Evolutionary conservation across 2,797 vertebrate genomes (phyloP).

Genomic region (Enteromius trimaculatus): DNA sequence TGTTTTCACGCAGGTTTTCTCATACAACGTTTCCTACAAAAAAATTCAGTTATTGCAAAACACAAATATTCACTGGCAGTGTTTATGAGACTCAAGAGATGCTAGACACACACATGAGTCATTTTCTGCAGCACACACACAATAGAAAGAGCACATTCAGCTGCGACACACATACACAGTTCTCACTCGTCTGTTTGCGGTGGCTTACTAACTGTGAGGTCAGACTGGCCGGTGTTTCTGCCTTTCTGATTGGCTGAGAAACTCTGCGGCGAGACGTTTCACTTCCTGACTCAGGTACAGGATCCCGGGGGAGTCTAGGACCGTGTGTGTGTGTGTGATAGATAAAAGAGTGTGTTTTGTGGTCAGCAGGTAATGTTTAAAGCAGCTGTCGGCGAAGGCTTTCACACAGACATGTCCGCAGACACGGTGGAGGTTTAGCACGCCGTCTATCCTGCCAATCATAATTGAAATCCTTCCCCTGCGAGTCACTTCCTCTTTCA

Average conservation of each 20-base stretch:
- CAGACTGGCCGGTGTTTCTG: slow-evolving; percentile 40
- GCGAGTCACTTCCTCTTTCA: slow-evolving; percentile 36
- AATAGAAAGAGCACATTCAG: slow-evolving; percentile 28
- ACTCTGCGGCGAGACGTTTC: slow-evolving; percentile 51
- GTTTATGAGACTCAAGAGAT: slow-evolving; percentile 29
- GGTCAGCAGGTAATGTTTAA: slow-evolving; percentile 51
- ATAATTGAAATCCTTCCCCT: slow-evolving; percentile 20
- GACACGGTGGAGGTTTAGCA: slow-evolving; percentile 15
- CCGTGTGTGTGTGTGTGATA: neutral
- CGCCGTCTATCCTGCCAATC: slow-evolving; percentile 20
- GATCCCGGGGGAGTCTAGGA: slow-evolving; percentile 50
- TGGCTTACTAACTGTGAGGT: slow-evolving; percentile 54
- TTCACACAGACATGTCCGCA: slow-evolving; percentile 16
- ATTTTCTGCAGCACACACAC: slow-evolving; percentile 27
- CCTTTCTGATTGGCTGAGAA: slow-evolving; percentile 44
- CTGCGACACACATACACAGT: neutral
- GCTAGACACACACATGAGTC: slow-evolving; percentile 32
- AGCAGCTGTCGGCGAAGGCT: slow-evolving; percentile 51
- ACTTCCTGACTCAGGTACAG: slow-evolving; percentile 55
- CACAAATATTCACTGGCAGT: neutral
- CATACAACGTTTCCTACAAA: neutral
- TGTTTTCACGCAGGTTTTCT: neutral
- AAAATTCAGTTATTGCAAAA: neutral
- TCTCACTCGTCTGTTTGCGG: slow-evolving; percentile 56
- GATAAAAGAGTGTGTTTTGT: slow-evolving; percentile 37